Conservation (phyloP, 2,113 vertebrate genomes). For the Micronycteris hirsuta region DNA sequence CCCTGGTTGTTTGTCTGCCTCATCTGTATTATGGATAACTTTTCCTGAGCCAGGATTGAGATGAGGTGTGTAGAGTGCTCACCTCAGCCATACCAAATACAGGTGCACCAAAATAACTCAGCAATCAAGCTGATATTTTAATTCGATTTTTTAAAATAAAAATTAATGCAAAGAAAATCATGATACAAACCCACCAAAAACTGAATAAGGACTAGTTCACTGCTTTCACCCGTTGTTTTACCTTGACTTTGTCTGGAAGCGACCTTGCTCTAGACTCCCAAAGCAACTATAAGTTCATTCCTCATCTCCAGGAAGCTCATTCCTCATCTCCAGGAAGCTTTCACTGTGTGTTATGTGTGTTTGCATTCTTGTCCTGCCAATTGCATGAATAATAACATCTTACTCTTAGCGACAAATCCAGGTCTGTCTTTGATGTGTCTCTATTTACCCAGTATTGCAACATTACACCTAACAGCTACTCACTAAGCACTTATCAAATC, state of each 20-base stretch:
- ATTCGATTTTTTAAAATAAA: not conserved
- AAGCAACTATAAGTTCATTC: not conserved
- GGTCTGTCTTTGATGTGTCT: not conserved
- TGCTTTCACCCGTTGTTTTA: not conserved
- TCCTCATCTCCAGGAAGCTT: not conserved
- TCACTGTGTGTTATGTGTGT: not conserved
- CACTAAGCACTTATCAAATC: not conserved
- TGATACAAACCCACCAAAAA: not conserved
- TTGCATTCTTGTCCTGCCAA: not conserved
- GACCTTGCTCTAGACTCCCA: not conserved
- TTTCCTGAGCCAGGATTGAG: not conserved
- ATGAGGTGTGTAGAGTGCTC: not conserved
- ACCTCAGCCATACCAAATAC: not conserved
- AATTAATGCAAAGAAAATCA: not conserved
- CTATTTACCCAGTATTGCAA: not conserved
- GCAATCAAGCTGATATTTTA: not conserved
- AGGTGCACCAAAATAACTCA: not conserved
- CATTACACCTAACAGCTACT: not conserved
- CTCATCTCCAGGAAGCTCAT: not conserved
- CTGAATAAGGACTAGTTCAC: not conserved
- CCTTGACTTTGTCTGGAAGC: not conserved
- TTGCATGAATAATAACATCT: not conserved
- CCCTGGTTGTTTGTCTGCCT: not conserved
- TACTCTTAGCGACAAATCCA: not conserved
- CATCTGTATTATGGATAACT: not conserved